Base-by-base conservation (phyloP, 2,888 invertebrate genomes). In the Daptonema setosum region DNA sequence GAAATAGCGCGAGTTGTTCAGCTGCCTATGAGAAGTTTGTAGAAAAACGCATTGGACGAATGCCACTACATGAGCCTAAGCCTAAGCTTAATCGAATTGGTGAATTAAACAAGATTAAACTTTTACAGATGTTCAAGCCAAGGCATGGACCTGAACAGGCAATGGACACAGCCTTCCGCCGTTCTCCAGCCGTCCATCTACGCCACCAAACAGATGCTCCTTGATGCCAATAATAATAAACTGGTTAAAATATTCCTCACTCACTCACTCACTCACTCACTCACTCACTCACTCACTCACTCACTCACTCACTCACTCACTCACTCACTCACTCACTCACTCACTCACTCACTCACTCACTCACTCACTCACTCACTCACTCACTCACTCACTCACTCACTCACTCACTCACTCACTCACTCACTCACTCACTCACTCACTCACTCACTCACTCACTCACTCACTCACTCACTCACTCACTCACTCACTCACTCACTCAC, bases 71-170 rank as follows among this genome's bases (percentile, higher is more conserved):
- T n/a, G n/a, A n/a, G n/a, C n/a, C n/a, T n/a, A n/a, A n/a, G n/a
- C n/a, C n/a, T n/a, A n/a, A n/a, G n/a, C n/a, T n/a, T n/a, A n/a
- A n/a, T n/a, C n/a, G n/a, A n/a, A n/a, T n/a, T n/a, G n/a, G n/a
- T n/a, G n/a, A n/a, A n/a, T 54, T 14, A 17, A 26, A 22, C 20
- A 11, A 17, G 5, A 50, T 29, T 59, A 24, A 20, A 26, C 29
- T 48, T 45, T 63, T 67, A 8, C 67, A 81, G 81, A 64, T 80
- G 80, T 56, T 87, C 87, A 56, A 74, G 87, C 61, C 80, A 91
- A 75, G 95, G 95, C 0, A 81, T 85, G 63, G 93, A 97, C 71
- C 76, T 91, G 65, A 95, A 95, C 73, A 80, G 93, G 54, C 81
- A 82, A 60, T 95, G 91, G 90, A 80, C 85, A 71, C 78, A 82